Evolutionary conservation across 1,140 invertebrate genomes (phyloP), one percentile per base, ranked within the genome.

Genomic region (Atopsyche davidsoni): DNA sequence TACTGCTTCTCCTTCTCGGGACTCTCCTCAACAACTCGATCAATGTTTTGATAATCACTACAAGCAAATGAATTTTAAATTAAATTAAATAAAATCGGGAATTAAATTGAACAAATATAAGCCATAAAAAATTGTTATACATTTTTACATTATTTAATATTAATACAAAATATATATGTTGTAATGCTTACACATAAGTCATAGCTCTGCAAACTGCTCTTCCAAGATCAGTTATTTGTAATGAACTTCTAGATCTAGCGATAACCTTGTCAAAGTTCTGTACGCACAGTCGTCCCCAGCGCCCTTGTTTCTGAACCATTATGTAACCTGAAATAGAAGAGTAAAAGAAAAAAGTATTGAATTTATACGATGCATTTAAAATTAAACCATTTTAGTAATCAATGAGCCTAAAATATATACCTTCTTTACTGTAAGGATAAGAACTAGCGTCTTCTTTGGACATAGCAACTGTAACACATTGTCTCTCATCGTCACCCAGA

Each of bases 231-330:
- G 78, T 70, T 28, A 88, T 69, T 54, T 79, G 76, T 69, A 81
- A 80, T 4, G 73, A 64, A 44, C 75, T 72, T 16, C 72, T 68
- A 0, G 75, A 75, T 49, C 76, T 70, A 1, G 68, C 60, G 2
- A 79, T 72, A 1, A 78, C 72, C 35, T 79, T 74, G 31, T 75
- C 72, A 58, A 84, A 80, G 42, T 79, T 83, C 50, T 85, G 79
- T 13, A 83, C 71, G 58, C 87, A 91, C 2, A 89, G 66, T 66
- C 87, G 85, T 0, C 86, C 86, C 87, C 87, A 89, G 21, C 78
- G 68, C 0, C 87, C 87, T 60, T 82, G 78, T 62, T 86, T 86
- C 19, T 83, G 64, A 0, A 88, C 78, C 75, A 83, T 83, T 1
- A 89, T 69, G 57, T 78, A 85, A 11, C 86, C 85, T 73, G 58